Evolutionary conservation across 1,140 invertebrate genomes (phyloP).

Genomic region (Mactra quadrangularis): DNA sequence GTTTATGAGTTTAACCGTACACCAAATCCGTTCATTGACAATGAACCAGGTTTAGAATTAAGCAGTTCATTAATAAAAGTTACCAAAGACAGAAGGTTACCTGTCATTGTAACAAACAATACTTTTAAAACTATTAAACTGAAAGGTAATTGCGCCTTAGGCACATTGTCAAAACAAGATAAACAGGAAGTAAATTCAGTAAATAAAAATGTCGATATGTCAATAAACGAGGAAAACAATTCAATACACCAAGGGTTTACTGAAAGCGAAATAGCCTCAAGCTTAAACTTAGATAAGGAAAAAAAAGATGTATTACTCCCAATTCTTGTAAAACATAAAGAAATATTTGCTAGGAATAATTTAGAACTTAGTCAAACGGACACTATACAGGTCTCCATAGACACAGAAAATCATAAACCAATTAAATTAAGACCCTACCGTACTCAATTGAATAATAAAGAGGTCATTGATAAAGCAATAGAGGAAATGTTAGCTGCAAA

Average conservation of each 20-base stretch:
- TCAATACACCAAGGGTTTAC: neutral
- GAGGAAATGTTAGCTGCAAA: slow-evolving; percentile 14
- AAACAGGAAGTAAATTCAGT: neutral
- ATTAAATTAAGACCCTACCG: slow-evolving; percentile 65
- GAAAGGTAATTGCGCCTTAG: no score
- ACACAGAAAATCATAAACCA: slow-evolving; percentile 23
- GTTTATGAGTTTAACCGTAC: neutral
- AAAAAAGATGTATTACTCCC: neutral
- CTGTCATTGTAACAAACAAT: no score
- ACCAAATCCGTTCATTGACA: neutral
- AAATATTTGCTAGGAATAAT: neutral
- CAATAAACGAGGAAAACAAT: neutral
- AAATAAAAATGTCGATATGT: neutral
- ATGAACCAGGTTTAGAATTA: neutral
- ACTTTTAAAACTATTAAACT: no score
- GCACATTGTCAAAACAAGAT: neutral
- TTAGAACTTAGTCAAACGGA: neutral
- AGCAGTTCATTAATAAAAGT: no score
- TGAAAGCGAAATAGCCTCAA: neutral
- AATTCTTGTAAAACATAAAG: neutral
- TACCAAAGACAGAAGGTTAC: no score
- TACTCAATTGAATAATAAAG: slow-evolving; percentile 53
- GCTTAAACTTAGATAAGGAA: no score
- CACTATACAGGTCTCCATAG: neutral
- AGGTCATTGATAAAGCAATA: slow-evolving; percentile 24